Base-by-base conservation (phyloP, 1,140 invertebrate species). In the Ctenoplectra terminalis region DNA sequence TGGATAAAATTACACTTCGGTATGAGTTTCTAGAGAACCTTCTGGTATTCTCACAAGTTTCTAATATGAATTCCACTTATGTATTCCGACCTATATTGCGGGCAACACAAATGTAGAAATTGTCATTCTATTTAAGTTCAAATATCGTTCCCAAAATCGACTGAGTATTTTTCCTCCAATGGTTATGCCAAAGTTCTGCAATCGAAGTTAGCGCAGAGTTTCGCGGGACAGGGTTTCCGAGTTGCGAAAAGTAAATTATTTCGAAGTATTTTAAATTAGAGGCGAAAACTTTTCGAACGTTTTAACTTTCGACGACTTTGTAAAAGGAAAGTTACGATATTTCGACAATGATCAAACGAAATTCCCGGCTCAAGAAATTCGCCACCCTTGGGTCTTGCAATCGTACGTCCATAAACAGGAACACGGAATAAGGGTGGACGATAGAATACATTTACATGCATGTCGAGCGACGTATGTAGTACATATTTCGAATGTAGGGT, bases 401-500 rank as follows among this genome's bases (percentile, higher is more conserved):
- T 50, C 11, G 23, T 2, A 23, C 9, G 48, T 67, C 23, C 40
- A 56, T 43, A 67, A 76, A 76, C 46, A 79, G 46, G 46, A 34
- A 43, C n/a, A 43, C 50, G 31, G 26, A 54, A 37, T 20, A 40
- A 50, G 56, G 8, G 23, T 1, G 17, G 46, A 63, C 23, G 46
- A n/a, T 63, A 17, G 48, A 34, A 56, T 23, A 17, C 29, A 17
- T 81, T 64, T 67, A 40, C 26, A 13, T 64, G 9, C 37, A 7
- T 3, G n/a, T 40, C 66, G 31, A 23, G 4, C 43, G 26, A 61
- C 15, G 29, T 17, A 50, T 72, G 46, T 43, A 37, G 17, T 48
- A 40, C 50, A 52, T 63, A 80, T 81, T 74, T 74, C 58, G 63
- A 75, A 66, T 67, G 48, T 40, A 75, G 61, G 61, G 48, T 81